A percentile compares a stretch with the other conserved stretches of the same genome.
These are phyloP conservation scores for Tangara arthus DNA, from an alignment of 2,797 vertebrate species.

Conservation along the genomic window DNA sequence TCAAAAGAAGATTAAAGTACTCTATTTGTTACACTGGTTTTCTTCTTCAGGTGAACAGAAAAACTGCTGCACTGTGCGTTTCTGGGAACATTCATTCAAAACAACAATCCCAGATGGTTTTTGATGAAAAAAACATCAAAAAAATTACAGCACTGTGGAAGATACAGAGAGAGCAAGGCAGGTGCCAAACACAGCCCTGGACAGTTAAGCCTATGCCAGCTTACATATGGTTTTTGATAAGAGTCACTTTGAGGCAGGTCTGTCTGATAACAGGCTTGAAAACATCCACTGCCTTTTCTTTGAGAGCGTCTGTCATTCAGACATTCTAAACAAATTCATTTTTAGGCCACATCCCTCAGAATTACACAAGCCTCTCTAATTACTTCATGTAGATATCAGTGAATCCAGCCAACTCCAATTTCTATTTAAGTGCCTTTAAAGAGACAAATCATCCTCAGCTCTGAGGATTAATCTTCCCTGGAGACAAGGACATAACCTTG, in stretches of 20 bases:
- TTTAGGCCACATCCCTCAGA: neutral
- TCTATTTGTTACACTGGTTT: neutral
- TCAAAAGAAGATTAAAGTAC: neutral
- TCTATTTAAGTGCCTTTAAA: neutral
- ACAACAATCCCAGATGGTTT: neutral
- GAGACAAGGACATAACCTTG: neutral
- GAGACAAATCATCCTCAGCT: neutral
- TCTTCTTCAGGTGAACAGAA: neutral
- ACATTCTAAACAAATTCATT: neutral
- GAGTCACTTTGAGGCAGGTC: neutral
- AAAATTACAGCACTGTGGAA: neutral
- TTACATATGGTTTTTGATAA: neutral
- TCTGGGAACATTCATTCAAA: neutral
- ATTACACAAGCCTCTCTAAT: slow-evolving; percentile 10
- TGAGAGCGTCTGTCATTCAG: neutral
- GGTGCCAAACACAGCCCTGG: neutral
- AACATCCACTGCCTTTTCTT: neutral
- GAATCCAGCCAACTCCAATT: neutral
- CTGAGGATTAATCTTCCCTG: neutral
- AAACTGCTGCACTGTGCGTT: neutral
- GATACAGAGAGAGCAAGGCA: neutral
- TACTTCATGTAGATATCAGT: neutral
- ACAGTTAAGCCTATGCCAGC: neutral
- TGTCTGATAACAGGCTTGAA: slow-evolving; percentile 5
- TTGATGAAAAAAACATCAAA: neutral